Percentiles rank a stretch among this genome's conserved stretches.
Conservation (phyloP, 2,113 vertebrate genomes). For the Burhinus bistriatus region DNA sequence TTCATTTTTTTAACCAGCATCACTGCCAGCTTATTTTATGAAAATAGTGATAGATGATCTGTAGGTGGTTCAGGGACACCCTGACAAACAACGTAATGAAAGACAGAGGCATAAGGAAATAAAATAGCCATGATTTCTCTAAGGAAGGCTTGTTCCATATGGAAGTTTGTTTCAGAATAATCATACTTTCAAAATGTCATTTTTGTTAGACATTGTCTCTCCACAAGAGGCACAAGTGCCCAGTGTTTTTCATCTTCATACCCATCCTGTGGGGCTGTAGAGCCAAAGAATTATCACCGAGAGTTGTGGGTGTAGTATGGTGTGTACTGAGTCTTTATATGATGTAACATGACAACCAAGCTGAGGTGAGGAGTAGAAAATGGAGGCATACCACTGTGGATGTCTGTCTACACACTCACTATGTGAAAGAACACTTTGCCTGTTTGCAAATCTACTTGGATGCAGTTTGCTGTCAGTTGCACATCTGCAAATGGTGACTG, state of each 20-base stretch:
- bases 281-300: background rate
- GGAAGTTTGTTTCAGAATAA: background rate
- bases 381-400: background rate
- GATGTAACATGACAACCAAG: background rate
- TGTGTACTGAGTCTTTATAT: background rate
- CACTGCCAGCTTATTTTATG: background rate
- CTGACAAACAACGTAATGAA: background rate
- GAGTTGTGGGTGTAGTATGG: rapidly evolving
- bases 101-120: background rate
- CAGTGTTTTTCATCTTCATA: background rate
- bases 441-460: background rate
- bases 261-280: rapidly evolving
- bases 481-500: background rate
- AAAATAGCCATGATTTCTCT: background rate
- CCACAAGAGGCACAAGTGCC: rapidly evolving
- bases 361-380: background rate
- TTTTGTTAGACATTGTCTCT: background rate
- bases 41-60: background rate
- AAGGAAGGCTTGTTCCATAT: background rate
- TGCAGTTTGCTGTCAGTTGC: background rate
- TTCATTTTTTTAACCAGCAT: background rate
- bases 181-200: background rate
- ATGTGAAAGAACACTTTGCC: background rate
- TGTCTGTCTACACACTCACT: background rate
- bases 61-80: background rate